Base-by-base conservation (phyloP, 1,140 invertebrate species). In the Zaprionus capensis region DNA sequence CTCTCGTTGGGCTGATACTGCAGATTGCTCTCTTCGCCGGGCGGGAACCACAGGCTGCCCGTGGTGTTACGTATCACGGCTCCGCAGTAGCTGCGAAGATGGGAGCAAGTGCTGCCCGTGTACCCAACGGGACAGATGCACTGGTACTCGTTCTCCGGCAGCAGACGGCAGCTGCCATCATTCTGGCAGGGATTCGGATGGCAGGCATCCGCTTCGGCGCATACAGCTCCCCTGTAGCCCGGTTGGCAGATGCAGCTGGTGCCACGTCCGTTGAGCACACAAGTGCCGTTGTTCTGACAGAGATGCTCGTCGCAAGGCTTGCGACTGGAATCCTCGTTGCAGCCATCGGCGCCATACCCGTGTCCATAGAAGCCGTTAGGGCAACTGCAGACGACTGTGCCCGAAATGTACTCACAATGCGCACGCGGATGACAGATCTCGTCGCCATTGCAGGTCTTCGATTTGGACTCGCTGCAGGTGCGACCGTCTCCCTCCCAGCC, bases 401-500 rank as follows among this genome's bases (percentile, higher is more conserved):
- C 93, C 36, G 95, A 91, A 91, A 95, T 96, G 67, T 97, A 95
- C 24, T 95, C 91, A 86, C 98, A 99, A 20, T 93, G 94, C 1
- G 98, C 98, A 2, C 95, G 93, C 1, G 95, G 95, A 75, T 91
- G 64, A 36, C 91, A 92, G 6, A 92, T 80, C 9, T 63, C 34
- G 34, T 86, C 73, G 1, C 58, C 62, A 36, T 83, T 63, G 57
- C 91, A 92, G 1, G 73, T 66, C 34, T 90, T 87, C 0, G 82
- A 81, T 17, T 80, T 70, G 51, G 68, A 62, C 5, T 69, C 53
- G 0, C 53, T 68, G 66, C 88, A 92, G 26, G 26, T 70, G 0
- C 96, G 96, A 12, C 98, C 98, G 93, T 99, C 95, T 1, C 98
- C 98, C 74, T 94, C 92, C 93, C 97, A 99, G 11, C 97, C 98